Conservation (phyloP, 2,113 vertebrate genomes). For the Pavo muticus region DNA sequence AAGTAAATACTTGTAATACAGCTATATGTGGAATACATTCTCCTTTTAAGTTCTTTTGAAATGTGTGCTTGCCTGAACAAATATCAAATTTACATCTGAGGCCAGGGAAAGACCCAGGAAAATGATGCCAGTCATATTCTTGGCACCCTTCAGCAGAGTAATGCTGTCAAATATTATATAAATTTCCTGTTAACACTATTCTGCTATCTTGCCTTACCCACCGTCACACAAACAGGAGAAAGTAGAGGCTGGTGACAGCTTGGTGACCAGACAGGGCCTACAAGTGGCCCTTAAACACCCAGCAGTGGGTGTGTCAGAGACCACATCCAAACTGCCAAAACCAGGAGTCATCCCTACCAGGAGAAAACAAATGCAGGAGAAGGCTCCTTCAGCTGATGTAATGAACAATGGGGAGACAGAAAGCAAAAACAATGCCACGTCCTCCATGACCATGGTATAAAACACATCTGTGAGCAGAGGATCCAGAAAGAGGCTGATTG, state of each 20-base stretch:
- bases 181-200: conserved; percentile 27
- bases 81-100: conserved; percentile 41
- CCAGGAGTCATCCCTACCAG: neutral
- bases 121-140: conserved; percentile 60
- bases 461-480: neutral
- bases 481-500: neutral
- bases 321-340: neutral
- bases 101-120: conserved; percentile 33
- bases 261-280: conserved; percentile 15
- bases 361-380: neutral
- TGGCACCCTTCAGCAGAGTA: conserved; percentile 38
- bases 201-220: conserved; percentile 11
- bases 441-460: neutral
- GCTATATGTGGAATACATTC: conserved; percentile 7
- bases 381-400: neutral
- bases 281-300: neutral
- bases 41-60: conserved; percentile 29
- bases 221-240: neutral
- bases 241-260: neutral
- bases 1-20: neutral
- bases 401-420: neutral
- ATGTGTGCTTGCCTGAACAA: conserved; percentile 38
- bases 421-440: neutral
- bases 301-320: neutral
- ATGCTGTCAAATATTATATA: conserved; percentile 43